Base-by-base conservation (phyloP, 2,113 vertebrate genomes). In the Coptodon rendalli region DNA sequence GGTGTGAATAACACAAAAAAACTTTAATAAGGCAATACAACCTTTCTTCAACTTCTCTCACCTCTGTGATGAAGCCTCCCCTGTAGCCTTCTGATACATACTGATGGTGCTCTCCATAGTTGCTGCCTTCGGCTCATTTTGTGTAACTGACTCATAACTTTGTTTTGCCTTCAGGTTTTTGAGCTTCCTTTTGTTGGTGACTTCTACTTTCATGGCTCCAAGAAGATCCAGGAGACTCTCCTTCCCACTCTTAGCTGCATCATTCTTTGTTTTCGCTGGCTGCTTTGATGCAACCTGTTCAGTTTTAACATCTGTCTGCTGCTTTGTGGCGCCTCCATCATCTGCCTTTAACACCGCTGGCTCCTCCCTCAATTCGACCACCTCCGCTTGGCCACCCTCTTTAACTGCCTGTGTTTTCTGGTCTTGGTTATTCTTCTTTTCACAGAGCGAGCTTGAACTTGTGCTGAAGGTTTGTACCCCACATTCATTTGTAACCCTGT, bases 171-270 rank as follows among this genome's bases (percentile, higher is more conserved):
- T 97, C 27, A 93, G 6, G 2, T 59, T 52, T 78, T 93, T 94
- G 3, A 96, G 87, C 40, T 93, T 97, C 59, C 88, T 96, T 90
- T 95, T 97, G 89, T 91, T 96, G 31, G 94, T 98, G 79, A 97
- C 93, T 80, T 98, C 97, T 45, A 99, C 96, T 86, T 97, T 98
- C 98, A 99, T 99, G 76, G 59, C 81, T 82, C 96, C 95, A 38
- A 99, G 96, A 43, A 99, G 89, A 10, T 94, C 91, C 61, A 98
- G 82, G 54, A 99, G 94, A 86, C 90, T 93, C 87, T 97, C 93
- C 88, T 98, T 98, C 2, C 89, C 93, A 12, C 80, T 92, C 81
- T 86, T 96, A 3, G 14, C 7, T 43, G 31, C 45, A 5, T 40
- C 27, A 22, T 57, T 10, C 7, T 73, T 53, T 2, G 11, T 57